phyloP scores from a whole-genome alignment of 2,113 vertebrate genomes.

The Bubo bubo region DNA sequence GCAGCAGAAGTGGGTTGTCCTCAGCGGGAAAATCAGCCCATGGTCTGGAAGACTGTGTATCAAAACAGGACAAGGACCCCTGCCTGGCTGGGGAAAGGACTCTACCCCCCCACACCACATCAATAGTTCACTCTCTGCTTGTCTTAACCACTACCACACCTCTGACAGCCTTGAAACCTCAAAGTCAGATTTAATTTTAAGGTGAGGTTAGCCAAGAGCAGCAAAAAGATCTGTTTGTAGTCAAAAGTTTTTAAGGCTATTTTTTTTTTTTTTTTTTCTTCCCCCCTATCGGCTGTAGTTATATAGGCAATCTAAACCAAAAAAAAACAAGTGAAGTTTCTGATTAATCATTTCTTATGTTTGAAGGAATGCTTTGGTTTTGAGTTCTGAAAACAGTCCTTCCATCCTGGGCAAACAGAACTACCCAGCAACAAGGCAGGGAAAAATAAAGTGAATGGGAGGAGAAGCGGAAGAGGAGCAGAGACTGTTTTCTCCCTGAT shows the following conservation, averaged over 20 bases:
- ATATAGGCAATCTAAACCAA: background rate
- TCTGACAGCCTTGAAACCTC: background rate
- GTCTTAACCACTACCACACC: background rate
- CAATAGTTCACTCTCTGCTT: background rate
- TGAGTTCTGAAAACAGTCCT: background rate
- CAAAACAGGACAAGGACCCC: background rate
- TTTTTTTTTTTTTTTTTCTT: background rate
- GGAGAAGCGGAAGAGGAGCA: background rate
- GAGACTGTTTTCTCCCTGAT: background rate
- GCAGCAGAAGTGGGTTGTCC: background rate
- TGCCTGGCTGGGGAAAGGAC: background rate
- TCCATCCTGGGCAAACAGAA: slow-evolving; percentile 26
- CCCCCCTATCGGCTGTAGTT: background rate
- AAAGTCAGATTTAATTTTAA: background rate
- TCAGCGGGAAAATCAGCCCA: background rate
- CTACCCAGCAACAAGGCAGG: background rate
- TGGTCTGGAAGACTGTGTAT: background rate
- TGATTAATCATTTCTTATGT: background rate
- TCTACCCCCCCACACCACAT: rapidly evolving
- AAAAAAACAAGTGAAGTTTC: background rate
- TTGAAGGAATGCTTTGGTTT: slow-evolving; percentile 21
- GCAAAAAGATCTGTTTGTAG: background rate
- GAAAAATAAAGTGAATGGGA: background rate
- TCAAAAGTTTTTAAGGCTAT: background rate
- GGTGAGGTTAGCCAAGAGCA: background rate